Percentiles rank a stretch among this genome's conserved stretches.
phyloP scores from a whole-genome alignment of 2,113 vertebrate species.

The Corythornis cristatus region DNA sequence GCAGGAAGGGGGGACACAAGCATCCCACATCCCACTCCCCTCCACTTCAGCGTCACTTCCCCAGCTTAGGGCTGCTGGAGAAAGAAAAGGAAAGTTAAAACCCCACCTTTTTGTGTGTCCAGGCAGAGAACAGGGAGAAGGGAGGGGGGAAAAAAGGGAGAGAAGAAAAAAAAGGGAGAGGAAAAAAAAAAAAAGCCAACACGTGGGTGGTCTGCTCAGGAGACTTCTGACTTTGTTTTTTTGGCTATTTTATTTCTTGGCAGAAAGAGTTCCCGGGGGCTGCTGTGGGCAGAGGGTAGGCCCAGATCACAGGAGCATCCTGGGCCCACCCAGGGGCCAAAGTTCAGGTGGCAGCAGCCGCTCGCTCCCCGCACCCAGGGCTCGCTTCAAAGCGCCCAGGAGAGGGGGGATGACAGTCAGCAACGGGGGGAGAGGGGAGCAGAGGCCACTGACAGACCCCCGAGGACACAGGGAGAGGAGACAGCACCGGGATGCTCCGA shows the following conservation, averaged over 20 bases:
- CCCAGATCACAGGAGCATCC: slow-evolving; percentile 63
- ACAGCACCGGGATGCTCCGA: neutral
- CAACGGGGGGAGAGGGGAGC: neutral
- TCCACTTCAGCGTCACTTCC: neutral
- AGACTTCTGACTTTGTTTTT: slow-evolving; percentile 65
- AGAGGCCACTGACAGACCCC: neutral
- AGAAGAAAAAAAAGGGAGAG: neutral
- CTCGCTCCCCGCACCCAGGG: neutral
- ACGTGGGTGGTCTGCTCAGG: slow-evolving; percentile 55
- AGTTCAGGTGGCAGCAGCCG: slow-evolving; percentile 34
- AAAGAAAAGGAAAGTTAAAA: slow-evolving; percentile 13
- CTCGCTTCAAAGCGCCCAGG: slow-evolving; percentile 34
- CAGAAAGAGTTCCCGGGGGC: slow-evolving; percentile 62
- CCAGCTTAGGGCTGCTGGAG: neutral
- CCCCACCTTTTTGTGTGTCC: slow-evolving; percentile 5
- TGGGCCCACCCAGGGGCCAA: slow-evolving; percentile 62
- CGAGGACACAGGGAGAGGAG: neutral
- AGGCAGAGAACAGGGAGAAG: slow-evolving; percentile 12
- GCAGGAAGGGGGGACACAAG: neutral
- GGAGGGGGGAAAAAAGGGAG: neutral
- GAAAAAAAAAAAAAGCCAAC: neutral
- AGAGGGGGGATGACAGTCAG: slow-evolving; percentile 66
- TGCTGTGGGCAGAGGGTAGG: slow-evolving; percentile 12
- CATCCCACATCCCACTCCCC: neutral
- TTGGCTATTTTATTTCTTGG: slow-evolving; percentile 52